Base-by-base conservation (phyloP, 1,140 invertebrate genomes). In the Coboldia fuscipes region DNA sequence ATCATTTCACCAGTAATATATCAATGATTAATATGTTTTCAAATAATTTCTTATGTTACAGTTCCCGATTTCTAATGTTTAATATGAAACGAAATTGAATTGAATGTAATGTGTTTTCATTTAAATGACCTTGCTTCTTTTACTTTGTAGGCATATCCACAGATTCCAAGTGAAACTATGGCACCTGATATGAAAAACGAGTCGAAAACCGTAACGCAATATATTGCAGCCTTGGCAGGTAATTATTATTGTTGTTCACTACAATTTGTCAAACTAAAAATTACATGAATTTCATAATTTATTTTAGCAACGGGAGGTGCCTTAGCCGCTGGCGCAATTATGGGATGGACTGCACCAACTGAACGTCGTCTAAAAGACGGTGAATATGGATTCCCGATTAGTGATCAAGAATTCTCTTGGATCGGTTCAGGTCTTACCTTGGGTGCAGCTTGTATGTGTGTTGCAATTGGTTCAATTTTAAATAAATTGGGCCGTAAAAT, bases 261-360 rank as follows among this genome's bases (percentile, higher is more conserved):
- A 24, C 13, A 32, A 22, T 33, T 22, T 15, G 22, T 22, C 22
- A 18, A 28, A 19, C 16, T 7, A 14, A 26, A 40, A 7, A 30
- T 33, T 14, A 17, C 9, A 29, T 15, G 20, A 33, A 37, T 21
- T 28, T 32, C 31, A 16, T 4, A 37, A 35, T 26, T 38, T 47
- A 31, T 47, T 61, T 35, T 56, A 62, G 66, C 65, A 15, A 63
- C 64, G 18, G 53, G 66, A 27, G 63, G 63, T 20, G 62, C 65
- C 4, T 45, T 67, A 10, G 65, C 65, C 5, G 56, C 59, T 16
- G 64, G 64, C 41, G 66, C 70, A 20, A 59, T 72, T 13, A 50
- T 85, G 3, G 77, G 67, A 14, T 88, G 80, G 75, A 72, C 78
- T 3, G 75, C 79, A 0, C 72, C 77, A 6, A 75, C 75, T 3